These are phyloP conservation scores for Diprion similis DNA, from an alignment of 1,140 invertebrate species.

Conservation along the genomic window DNA sequence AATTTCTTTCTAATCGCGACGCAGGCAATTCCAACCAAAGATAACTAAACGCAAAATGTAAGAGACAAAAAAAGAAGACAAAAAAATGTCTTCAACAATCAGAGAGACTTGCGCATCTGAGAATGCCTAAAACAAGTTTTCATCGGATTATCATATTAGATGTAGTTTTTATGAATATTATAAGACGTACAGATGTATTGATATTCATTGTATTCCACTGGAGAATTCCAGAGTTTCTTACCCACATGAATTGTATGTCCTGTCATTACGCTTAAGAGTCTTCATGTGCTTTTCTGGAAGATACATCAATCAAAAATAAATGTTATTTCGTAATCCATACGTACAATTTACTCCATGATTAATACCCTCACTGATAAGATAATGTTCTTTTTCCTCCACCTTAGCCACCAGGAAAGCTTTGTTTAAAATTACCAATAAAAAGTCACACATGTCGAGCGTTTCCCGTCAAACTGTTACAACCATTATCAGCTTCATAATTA, in stretches of 20 bases:
- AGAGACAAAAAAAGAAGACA: no score
- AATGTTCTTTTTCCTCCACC: background rate
- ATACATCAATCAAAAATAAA: slow-evolving; percentile 11
- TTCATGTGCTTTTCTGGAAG: slow-evolving; percentile 7
- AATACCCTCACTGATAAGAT: background rate
- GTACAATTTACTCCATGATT: background rate
- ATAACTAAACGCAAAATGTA: no score
- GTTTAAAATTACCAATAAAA: no score
- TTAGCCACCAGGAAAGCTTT: background rate
- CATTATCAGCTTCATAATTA: no score
- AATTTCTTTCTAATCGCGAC: no score
- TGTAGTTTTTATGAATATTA: background rate
- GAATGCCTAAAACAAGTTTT: background rate
- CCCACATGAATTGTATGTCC: background rate
- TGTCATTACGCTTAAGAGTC: background rate
- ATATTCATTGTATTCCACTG: background rate
- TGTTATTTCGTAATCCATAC: slow-evolving; percentile 6
- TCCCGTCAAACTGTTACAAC: background rate
- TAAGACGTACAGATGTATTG: background rate
- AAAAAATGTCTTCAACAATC: no score
- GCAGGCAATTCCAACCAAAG: no score
- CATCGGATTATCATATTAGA: background rate
- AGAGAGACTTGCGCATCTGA: background rate
- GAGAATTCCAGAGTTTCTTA: background rate
- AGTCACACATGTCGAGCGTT: background rate